Evolutionary conservation across 1,140 invertebrate species (phyloP), one percentile per base, ranked within the genome.

Genomic region (Heliconius melpomene): DNA sequence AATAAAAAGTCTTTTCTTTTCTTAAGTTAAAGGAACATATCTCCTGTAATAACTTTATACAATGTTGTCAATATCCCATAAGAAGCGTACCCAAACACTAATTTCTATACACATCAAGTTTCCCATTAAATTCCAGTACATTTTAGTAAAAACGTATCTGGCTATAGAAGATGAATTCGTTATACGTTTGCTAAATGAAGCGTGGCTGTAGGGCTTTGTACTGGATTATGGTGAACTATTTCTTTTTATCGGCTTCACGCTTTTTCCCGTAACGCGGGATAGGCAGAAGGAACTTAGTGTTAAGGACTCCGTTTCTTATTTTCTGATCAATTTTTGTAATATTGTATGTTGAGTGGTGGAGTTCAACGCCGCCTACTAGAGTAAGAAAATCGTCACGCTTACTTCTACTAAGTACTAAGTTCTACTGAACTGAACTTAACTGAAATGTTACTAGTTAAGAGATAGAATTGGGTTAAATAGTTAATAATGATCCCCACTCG

Each of bases 141-240:
- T 88, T 86, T 91, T 91, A 91, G 88, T 91, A 91, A 92, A 91
- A 92, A 92, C 85, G 83, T 85, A 90, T 85, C 50, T 52, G 16
- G 80, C 82, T 89, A 89, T 82, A 85, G 80, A 87, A 83, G 87
- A 92, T 93, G 87, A 87, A 93, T 93, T 93, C 90, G 92, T 90
- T 87, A 90, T 92, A 91, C 88, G 88, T 92, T 90, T 92, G 90
- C 91, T 93, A 93, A 93, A 93, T 93, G 91, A 93, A 93, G 91
- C 92, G 88, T 83, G 83, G 82, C 86, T 29, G 20, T 9, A 57
- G 11, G 26, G 20, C 60, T 66, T 66, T 29, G 60, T 66, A 66
- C 54, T 57, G 23, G 29, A 66, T n/a, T 26, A 66, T 26, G 60
- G 60, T 66, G 60, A 66, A 66, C 60, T 66, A 66, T 66, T 66